Evolutionary conservation across 2,888 invertebrate genomes (phyloP).

Genomic region (Apeira syringaria): DNA sequence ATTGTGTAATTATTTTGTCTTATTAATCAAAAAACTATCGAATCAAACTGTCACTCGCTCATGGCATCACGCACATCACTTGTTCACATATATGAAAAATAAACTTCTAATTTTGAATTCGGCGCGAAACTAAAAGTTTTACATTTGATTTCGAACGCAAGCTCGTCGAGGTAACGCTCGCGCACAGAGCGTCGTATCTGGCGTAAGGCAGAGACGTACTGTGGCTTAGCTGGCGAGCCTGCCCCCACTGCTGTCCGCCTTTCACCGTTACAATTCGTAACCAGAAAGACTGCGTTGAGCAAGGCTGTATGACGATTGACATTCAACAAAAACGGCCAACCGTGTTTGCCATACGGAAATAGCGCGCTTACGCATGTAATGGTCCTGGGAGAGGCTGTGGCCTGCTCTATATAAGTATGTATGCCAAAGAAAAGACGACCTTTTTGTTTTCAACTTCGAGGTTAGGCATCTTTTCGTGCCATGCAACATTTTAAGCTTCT

Average conservation of each 20-base stretch:
- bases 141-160: conserved; percentile 40
- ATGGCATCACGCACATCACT: conserved; percentile 53
- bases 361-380: conserved; percentile 38
- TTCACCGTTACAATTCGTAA: conserved; percentile 73
- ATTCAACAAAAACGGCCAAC: conserved; percentile 75
- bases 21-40: conserved; percentile 33
- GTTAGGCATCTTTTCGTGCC: too few relatives aligned
- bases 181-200: conserved; percentile 32
- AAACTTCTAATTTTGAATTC: conserved; percentile 38
- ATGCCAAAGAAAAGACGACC: neutral
- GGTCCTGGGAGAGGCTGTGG: conserved; percentile 24
- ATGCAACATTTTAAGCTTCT: too few relatives aligned
- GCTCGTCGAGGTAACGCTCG: conserved; percentile 23
- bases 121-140: conserved; percentile 65
- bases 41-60: conserved; percentile 56
- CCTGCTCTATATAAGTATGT: conserved; percentile 19
- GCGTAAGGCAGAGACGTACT: conserved; percentile 38
- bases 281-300: conserved; percentile 72
- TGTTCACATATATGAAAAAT: conserved; percentile 27
- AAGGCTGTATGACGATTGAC: conserved; percentile 80
- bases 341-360: conserved; percentile 68
- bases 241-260: conserved; percentile 59
- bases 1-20: conserved; percentile 61
- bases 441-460: too few relatives aligned
- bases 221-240: conserved; percentile 33